phyloP scores from a whole-genome alignment of 2,888 invertebrate genomes.

The Harpalus rubripes region DNA sequence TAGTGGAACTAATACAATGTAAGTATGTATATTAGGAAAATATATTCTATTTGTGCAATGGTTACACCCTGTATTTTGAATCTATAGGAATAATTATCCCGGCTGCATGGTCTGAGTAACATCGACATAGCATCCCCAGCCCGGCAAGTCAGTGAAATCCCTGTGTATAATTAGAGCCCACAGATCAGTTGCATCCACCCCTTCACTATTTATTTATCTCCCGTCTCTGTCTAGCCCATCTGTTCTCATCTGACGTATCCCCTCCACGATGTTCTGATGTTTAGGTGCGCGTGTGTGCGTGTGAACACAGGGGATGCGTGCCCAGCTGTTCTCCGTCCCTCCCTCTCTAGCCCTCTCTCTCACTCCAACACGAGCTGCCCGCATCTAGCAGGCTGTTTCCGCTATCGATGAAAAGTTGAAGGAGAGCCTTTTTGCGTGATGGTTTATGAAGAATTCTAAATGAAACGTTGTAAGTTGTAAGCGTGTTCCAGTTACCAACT shows the following conservation, averaged over 20 bases:
- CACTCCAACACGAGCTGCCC: background rate
- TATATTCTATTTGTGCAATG: too few species aligned
- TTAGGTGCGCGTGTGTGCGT: slow-evolving; percentile 34
- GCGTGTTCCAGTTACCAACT: background rate
- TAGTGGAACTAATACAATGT: too few species aligned
- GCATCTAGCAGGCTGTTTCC: background rate
- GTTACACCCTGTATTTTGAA: too few species aligned
- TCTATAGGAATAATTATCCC: too few species aligned
- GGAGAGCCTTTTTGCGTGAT: slow-evolving; percentile 32
- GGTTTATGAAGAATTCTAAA: slow-evolving; percentile 47
- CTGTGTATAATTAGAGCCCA: slow-evolving; percentile 2
- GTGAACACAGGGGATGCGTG: slow-evolving; percentile 30
- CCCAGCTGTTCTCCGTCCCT: slow-evolving; percentile 26
- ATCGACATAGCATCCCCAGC: background rate
- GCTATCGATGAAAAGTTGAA: slow-evolving; percentile 37
- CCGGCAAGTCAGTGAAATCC: background rate
- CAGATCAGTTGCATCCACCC: slow-evolving; percentile 4
- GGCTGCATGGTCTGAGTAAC: too few species aligned
- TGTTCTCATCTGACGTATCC: background rate
- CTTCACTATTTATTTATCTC: background rate
- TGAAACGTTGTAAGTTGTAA: slow-evolving; percentile 22
- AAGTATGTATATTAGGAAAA: too few species aligned
- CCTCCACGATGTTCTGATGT: slow-evolving; percentile 1
- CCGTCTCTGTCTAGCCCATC: background rate
- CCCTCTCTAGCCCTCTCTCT: background rate